Base-by-base conservation (phyloP, 2,888 invertebrate species). In the Caenorhabditis panamensis region DNA sequence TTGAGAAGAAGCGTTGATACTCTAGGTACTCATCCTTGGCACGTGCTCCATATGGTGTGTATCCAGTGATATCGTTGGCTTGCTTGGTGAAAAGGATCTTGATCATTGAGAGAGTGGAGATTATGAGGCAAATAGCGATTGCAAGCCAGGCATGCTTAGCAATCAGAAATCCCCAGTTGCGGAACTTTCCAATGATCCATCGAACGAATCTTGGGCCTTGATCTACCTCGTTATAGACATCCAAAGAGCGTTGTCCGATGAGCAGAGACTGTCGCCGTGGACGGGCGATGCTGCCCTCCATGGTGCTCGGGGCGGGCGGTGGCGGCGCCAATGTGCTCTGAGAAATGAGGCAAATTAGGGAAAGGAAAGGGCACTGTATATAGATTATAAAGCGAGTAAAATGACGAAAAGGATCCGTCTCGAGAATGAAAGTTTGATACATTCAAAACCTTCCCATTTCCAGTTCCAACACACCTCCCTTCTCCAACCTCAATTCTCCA, bases 241-340 rank as follows among this genome's bases (percentile, higher is more conserved):
- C 89, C 28, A 89, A 58, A 13, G 89, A 89, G 9, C 89, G 83
- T 73, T 89, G 89, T 41, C 89, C 89, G 64, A 89, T 88, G 51
- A 89, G 84, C 58, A 89, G 79, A 22, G 88, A 88, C 64, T 83
- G 86, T 49, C 89, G 83, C 41, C 87, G 77, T 8, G 88, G 86
- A 69, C 80, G 76, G 54, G 63, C 72, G 11, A 85, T 78, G 59
- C 64, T 64, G 56, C 71, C 81, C 54, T 77, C 81, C 83, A 77
- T 66, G 28, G 31, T 37, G 2, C 18, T 22, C 6, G 62, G 31
- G 54, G 78, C 59, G 11, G 49, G 18, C 13, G 77, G 63, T 72
- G 78, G 66, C 54, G 78, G 71, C 78, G 78, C 71, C 71, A 78
- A 77, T 69, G 77, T 77, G 68, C 47, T 58, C 63, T 51, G 24